Percentiles rank a stretch among this genome's conserved stretches.
Conservation (phyloP, 2,113 vertebrate species). For the Hippocampus zosterae region DNA sequence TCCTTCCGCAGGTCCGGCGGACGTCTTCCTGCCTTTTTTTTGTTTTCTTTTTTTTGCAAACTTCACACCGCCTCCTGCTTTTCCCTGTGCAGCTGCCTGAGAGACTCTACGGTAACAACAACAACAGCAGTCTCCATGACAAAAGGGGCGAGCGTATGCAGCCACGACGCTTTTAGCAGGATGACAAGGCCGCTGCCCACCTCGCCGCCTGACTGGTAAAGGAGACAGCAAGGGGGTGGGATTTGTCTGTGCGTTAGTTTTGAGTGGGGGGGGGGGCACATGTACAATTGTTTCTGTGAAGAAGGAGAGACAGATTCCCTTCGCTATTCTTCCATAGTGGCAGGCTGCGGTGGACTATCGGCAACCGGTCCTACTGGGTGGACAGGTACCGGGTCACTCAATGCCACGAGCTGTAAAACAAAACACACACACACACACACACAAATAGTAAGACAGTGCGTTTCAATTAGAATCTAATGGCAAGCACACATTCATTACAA, state of each 20-base stretch:
- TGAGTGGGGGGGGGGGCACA: not conserved
- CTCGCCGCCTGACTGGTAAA: slow-evolving; percentile 27
- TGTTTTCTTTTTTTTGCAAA: slow-evolving; percentile 12
- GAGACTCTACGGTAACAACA: slow-evolving; percentile 45
- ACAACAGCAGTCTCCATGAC: slow-evolving; percentile 47
- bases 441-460: too few relatives aligned
- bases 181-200: slow-evolving; percentile 38
- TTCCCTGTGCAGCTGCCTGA: slow-evolving; percentile 44
- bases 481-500: too few relatives aligned
- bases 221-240: slow-evolving; percentile 21
- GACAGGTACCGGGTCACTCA: slow-evolving; percentile 22
- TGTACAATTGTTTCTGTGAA: slow-evolving; percentile 6
- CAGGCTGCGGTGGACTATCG: slow-evolving; percentile 11
- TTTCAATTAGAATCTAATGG: too few relatives aligned
- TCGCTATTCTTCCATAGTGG: slow-evolving; percentile 39
- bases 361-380: slow-evolving; percentile 8
- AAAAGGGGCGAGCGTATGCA: slow-evolving; percentile 40
- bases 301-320: slow-evolving; percentile 25
- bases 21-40: slow-evolving; percentile 24
- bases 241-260: slow-evolving; percentile 6
- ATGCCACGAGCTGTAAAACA: slow-evolving; percentile 47
- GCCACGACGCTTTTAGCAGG: slow-evolving; percentile 42
- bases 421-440: too few relatives aligned
- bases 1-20: slow-evolving; percentile 29
- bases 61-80: slow-evolving; percentile 47